phyloP scores from a whole-genome alignment of 2,888 invertebrate genomes.

The Thecophora atra region DNA sequence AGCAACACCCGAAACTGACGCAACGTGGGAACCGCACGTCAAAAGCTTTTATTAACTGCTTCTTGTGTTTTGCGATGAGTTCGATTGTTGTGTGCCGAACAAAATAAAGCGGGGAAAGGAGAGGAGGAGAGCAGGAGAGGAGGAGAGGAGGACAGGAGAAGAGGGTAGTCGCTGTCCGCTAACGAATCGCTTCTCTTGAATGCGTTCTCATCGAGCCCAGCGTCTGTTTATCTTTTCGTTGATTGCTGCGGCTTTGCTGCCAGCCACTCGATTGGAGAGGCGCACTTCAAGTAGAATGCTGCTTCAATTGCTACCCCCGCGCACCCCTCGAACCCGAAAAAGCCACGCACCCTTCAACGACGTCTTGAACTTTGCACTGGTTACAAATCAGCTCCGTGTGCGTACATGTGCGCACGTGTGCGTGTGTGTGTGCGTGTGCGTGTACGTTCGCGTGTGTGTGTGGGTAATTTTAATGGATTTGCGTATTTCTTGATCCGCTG shows the following conservation, averaged over 20 bases:
- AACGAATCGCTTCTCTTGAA: not conserved
- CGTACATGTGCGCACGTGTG: not conserved
- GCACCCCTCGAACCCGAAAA: not conserved
- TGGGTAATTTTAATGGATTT: slow-evolving; percentile 17
- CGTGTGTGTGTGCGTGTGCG: not conserved
- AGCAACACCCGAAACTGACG: slow-evolving; percentile 21
- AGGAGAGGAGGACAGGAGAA: slow-evolving; percentile 3
- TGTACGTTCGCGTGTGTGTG: not conserved
- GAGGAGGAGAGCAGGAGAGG: slow-evolving; percentile 7
- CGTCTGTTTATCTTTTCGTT: not conserved
- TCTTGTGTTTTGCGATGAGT: not conserved
- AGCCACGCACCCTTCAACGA: not conserved
- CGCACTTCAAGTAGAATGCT: not conserved
- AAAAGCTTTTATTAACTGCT: not conserved
- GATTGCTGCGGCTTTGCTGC: slow-evolving; percentile 16
- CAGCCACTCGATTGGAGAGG: slow-evolving; percentile 14
- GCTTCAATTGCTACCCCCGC: not conserved
- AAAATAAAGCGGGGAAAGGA: not conserved
- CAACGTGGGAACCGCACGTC: slow-evolving; percentile 26
- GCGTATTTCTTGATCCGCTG: not conserved
- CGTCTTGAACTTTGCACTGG: not conserved
- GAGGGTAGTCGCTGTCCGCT: slow-evolving; percentile 13
- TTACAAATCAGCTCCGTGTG: too few relatives aligned
- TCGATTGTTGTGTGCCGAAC: slow-evolving; percentile 15
- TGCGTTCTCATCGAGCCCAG: not conserved